Base-by-base conservation (phyloP, 2,797 vertebrate species). In the Yasuhikotakia modesta region DNA sequence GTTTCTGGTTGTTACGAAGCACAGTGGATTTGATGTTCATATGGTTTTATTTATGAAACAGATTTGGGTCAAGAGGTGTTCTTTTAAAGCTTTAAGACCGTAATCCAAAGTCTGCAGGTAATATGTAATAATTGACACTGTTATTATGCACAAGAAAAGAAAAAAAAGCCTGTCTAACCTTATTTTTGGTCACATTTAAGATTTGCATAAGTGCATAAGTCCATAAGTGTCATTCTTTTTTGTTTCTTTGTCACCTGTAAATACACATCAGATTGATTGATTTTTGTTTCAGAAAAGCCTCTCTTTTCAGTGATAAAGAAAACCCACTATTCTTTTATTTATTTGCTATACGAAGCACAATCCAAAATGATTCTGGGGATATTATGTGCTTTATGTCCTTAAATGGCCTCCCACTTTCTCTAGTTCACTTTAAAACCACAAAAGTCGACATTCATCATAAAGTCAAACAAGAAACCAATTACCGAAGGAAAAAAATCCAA, bases 61-160 rank as follows among this genome's bases (percentile, higher is more conserved):
- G 88, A 94, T 92, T 87, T 93, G 84, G 91, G 92, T 93, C 93
- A 92, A 84, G 81, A 91, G 87, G 90, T 91, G 89, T 90, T 92
- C 89, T 91, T 91, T 91, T 90, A 88, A 90, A 89, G 85, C 87
- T 86, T 57, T 61, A 84, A 84, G 85, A 85, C 87, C 84, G 90
- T 92, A 87, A 88, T 86, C 89, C 88, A 86, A 83, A 80, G 86
- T 89, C 87, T 90, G 70, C 53, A 73, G 88, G 87, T 83, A 82
- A 87, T 43, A 48, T 70, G 14, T 10, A 77, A 58, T 66, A 70
- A 70, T 24, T 60, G 14, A 53, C 43, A 13, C 12, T 61, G n/a
- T 58, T 52, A 19, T 35, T 17, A 60, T 45, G 17, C 19, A 35
- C 32, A 17, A 43, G 35, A 27, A 4, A 43, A 43, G 39, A 10